Evolutionary conservation across 2,113 vertebrate species (phyloP).

Genomic region (Pollachius pollachius): DNA sequence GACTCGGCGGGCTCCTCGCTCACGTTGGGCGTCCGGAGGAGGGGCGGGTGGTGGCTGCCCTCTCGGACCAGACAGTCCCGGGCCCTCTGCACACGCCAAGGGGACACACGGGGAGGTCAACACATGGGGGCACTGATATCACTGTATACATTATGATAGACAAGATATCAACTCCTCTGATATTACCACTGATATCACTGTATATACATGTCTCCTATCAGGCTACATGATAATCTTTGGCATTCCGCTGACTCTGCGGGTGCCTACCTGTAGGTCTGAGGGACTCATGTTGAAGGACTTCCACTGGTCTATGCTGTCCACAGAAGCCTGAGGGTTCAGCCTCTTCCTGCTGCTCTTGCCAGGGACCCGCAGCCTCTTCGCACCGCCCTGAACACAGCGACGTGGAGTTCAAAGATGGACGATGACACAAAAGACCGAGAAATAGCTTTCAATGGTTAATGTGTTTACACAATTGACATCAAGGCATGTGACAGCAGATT

Average conservation of each 20-base stretch:
- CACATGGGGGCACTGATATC: not conserved
- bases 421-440: too few species aligned
- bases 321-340: slow-evolving; percentile 81
- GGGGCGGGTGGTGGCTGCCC: slow-evolving; percentile 66
- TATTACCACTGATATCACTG: too few species aligned
- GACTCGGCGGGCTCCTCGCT: slow-evolving; percentile 70
- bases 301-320: slow-evolving; percentile 83
- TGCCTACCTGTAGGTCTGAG: slow-evolving; percentile 70
- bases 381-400: slow-evolving; percentile 57
- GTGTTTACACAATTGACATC: not conserved
- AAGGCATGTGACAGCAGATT: too few species aligned
- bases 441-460: too few species aligned
- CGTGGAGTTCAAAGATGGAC: too few species aligned
- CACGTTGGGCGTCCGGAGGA: slow-evolving; percentile 66
- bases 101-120: not conserved
- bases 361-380: slow-evolving; percentile 78
- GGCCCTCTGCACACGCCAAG: slow-evolving; percentile 70
- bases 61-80: slow-evolving; percentile 82
- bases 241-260: not conserved
- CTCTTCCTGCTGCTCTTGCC: slow-evolving; percentile 83
- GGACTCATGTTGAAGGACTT: slow-evolving; percentile 76
- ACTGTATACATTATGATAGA: too few species aligned
- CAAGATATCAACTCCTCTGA: too few species aligned
- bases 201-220: too few species aligned
- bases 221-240: too few species aligned